These are phyloP conservation scores for Phengaris arion DNA, from an alignment of 2,888 invertebrate genomes.

Conservation along the genomic window DNA sequence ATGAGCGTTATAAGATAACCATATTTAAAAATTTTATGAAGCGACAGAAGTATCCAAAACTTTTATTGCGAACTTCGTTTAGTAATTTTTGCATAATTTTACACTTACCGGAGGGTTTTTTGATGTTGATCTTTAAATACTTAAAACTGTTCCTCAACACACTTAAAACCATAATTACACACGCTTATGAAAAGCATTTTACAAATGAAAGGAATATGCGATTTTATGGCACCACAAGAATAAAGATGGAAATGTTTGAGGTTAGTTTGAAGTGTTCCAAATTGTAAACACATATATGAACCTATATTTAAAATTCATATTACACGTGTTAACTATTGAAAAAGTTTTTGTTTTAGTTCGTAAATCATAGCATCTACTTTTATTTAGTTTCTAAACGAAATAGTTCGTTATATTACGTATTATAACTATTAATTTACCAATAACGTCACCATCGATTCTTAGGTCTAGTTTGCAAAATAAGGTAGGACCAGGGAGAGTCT, in stretches of 20 bases:
- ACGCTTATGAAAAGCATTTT: slow-evolving; percentile 1
- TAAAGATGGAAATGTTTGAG: slow-evolving; percentile 15
- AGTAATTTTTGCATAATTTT: slow-evolving; percentile 9
- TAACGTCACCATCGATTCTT: too few species aligned
- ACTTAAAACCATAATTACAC: slow-evolving; percentile 11
- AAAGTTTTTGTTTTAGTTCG: not conserved
- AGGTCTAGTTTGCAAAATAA: too few species aligned
- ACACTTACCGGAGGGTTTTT: not conserved
- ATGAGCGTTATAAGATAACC: not conserved
- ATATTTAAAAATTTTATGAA: slow-evolving; percentile 1
- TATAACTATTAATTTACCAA: too few species aligned
- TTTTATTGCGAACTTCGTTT: not conserved
- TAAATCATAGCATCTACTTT: not conserved
- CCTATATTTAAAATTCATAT: too few species aligned
- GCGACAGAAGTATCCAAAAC: not conserved
- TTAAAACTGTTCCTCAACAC: not conserved
- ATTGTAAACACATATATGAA: not conserved
- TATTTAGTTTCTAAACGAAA: not conserved
- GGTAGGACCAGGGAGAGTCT: too few species aligned
- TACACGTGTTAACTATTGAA: not conserved
- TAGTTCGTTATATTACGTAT: too few species aligned
- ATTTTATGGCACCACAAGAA: slow-evolving; percentile 14
- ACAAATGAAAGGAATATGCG: slow-evolving; percentile 22
- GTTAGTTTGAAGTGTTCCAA: slow-evolving; percentile 10
- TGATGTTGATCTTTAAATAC: slow-evolving; percentile 20